Percentiles rank a stretch among this genome's conserved stretches.
phyloP scores from a whole-genome alignment of 2,888 invertebrate genomes.

The Lamellibrachia columna region DNA sequence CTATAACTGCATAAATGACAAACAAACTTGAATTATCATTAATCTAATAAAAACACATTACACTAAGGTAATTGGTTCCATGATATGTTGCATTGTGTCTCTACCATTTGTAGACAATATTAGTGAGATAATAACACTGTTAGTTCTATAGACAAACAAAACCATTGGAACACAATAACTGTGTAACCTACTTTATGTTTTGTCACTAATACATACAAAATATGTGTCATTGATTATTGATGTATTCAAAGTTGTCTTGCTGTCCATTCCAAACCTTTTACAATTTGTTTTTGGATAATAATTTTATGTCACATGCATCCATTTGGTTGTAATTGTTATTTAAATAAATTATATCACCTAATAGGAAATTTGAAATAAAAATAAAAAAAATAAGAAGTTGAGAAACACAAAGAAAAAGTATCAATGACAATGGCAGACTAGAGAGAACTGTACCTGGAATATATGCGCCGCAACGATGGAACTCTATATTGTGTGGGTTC shows the following conservation, averaged over 20 bases:
- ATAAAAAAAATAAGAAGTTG: background rate
- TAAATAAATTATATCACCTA: too few relatives aligned
- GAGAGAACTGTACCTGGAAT: conserved; percentile 27
- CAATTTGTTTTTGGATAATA: too few relatives aligned
- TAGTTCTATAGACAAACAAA: too few relatives aligned
- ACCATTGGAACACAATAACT: too few relatives aligned
- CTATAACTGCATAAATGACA: background rate
- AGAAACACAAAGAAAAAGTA: background rate
- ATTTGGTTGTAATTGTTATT: too few relatives aligned
- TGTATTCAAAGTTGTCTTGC: too few relatives aligned
- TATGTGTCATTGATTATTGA: too few relatives aligned
- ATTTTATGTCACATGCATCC: too few relatives aligned
- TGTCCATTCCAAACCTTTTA: too few relatives aligned
- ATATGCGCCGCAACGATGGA: conserved; percentile 59
- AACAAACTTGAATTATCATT: background rate
- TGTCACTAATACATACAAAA: too few relatives aligned
- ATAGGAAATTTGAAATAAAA: background rate
- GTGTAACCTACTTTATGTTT: too few relatives aligned
- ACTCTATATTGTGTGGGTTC: conserved; percentile 65
- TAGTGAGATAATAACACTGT: too few relatives aligned
- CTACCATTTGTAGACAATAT: background rate
- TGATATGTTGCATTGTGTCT: background rate
- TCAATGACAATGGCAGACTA: background rate
- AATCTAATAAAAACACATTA: background rate
- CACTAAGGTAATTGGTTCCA: background rate